These are phyloP conservation scores for Pterois miles DNA, from an alignment of 2,797 vertebrate species.

Conservation along the genomic window DNA sequence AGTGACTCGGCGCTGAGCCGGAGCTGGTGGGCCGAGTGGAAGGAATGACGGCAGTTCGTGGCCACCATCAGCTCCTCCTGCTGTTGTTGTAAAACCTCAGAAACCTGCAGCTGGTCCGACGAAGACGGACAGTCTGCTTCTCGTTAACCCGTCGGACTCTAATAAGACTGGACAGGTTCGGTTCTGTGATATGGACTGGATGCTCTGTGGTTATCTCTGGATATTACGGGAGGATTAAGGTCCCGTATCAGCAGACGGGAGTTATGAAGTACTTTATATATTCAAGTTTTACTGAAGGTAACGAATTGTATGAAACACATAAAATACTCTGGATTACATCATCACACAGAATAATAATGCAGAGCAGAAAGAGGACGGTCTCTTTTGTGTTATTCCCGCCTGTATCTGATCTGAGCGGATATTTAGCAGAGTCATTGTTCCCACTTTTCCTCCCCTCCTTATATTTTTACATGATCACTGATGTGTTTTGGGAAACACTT, in stretches of 20 bases:
- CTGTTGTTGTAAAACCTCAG: not conserved
- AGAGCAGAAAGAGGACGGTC: too few species aligned
- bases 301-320: not conserved
- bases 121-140: not conserved
- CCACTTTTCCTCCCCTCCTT: not conserved
- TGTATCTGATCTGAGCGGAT: not conserved
- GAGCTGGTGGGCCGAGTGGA: slow-evolving; percentile 69
- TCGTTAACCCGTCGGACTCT: not conserved
- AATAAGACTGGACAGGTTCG: not conserved
- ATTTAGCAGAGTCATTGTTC: not conserved
- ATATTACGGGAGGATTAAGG: not conserved
- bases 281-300: not conserved
- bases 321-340: not conserved
- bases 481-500: not conserved
- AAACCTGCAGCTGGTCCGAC: not conserved
- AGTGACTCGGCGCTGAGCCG: slow-evolving; percentile 59
- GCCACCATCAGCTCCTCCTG: slow-evolving; percentile 27
- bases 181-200: not conserved
- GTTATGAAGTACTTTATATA: not conserved
- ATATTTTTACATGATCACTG: not conserved
- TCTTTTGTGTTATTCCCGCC: not conserved
- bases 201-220: not conserved
- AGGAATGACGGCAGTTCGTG: slow-evolving; percentile 61
- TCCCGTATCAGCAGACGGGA: not conserved
- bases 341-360: not conserved